A percentile compares a stretch with the other conserved stretches of the same genome.
Conservation (phyloP, 2,113 vertebrate genomes). For the Collichthys lucidus region DNA sequence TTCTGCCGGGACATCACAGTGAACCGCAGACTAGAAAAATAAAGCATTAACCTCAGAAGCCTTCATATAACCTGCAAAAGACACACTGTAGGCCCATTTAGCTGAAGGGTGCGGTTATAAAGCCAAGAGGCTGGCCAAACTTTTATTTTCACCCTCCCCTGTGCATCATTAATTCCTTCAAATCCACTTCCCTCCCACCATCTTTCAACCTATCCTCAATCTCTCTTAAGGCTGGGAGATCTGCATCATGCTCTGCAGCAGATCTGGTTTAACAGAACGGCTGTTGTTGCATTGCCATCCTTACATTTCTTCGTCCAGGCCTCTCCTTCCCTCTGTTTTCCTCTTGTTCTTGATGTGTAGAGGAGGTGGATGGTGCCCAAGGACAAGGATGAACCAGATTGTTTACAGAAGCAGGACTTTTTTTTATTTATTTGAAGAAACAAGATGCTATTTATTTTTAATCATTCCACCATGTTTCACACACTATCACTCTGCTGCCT, state of each 20-base stretch:
- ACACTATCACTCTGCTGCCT: constrained; percentile 28
- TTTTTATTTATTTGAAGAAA: constrained; percentile 46
- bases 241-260: constrained; percentile 48
- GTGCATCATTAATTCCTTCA: constrained; percentile 60
- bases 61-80: constrained; percentile 45
- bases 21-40: constrained; percentile 48
- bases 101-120: constrained; percentile 52
- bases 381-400: constrained; percentile 75
- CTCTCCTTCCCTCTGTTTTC: constrained; percentile 8
- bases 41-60: constrained; percentile 52
- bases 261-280: constrained; percentile 39
- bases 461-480: constrained; percentile 62
- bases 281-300: constrained; percentile 44
- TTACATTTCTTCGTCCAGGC: constrained; percentile 22
- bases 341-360: constrained; percentile 48
- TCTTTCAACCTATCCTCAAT: constrained; percentile 45
- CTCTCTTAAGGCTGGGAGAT: constrained; percentile 35
- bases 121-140: constrained; percentile 53
- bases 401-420: constrained; percentile 71
- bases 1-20: constrained; percentile 18
- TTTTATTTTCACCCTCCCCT: constrained; percentile 57
- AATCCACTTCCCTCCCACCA: constrained; percentile 59
- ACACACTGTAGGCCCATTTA: constrained; percentile 58
- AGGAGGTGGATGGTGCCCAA: constrained; percentile 61
- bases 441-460: constrained; percentile 75